Evolutionary conservation across 1,140 invertebrate species (phyloP).

Genomic region (Nylanderia fulva): DNA sequence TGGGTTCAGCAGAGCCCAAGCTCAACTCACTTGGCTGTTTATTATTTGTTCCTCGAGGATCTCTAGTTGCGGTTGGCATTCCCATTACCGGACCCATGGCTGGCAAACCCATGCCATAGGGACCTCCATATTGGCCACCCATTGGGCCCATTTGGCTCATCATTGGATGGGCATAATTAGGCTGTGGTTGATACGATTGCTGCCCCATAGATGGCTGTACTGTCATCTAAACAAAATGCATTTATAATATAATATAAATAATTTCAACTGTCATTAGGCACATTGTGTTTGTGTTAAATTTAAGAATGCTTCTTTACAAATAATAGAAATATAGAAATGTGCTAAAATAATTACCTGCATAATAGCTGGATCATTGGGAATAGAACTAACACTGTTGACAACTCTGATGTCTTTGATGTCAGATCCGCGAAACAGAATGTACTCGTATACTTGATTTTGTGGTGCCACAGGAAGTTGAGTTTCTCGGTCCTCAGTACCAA

Average conservation of each 20-base stretch:
- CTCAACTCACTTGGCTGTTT: constrained; percentile 93
- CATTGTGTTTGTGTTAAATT: neutral
- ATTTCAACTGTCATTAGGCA: neutral
- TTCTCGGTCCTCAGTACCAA: constrained; percentile 98
- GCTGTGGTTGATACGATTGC: constrained; percentile 85
- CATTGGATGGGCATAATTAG: constrained; percentile 86
- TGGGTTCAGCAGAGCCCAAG: constrained; percentile 86
- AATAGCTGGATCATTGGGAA: constrained; percentile 97
- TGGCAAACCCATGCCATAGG: constrained; percentile 85
- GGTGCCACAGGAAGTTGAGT: constrained; percentile 97
- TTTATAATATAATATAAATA: neutral
- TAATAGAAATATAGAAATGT: neutral
- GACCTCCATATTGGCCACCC: constrained; percentile 85
- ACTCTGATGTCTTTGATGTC: constrained; percentile 99
- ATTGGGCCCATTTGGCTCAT: constrained; percentile 86
- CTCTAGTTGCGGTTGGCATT: constrained; percentile 82
- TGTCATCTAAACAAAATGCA: constrained; percentile 86
- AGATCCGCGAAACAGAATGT: constrained; percentile 98
- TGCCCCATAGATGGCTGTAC: constrained; percentile 89
- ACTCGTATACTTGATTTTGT: constrained; percentile 99
- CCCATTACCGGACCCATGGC: constrained; percentile 88
- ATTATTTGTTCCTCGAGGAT: constrained; percentile 85
- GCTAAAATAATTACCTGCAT: constrained; percentile 89
- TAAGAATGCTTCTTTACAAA: neutral
- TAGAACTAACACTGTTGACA: constrained; percentile 91